A percentile compares a stretch with the other conserved stretches of the same genome.
Evolutionary conservation across 2,113 vertebrate genomes (phyloP).

Genomic region (Chaetodon auriga): DNA sequence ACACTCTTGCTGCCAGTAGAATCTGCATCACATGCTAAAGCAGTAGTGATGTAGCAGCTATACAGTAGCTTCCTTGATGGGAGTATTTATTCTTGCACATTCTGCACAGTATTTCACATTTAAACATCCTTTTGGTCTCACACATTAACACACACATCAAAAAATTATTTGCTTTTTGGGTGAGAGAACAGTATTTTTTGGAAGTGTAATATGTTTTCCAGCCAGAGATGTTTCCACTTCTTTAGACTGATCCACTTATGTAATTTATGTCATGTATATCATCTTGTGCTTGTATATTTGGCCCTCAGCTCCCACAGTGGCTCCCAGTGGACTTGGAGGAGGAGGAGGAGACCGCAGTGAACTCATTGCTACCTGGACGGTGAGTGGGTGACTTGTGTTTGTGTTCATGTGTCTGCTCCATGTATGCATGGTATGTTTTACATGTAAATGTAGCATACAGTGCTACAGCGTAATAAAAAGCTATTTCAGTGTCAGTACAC

Average conservation of each 20-base stretch:
- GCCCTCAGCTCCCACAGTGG: constrained; percentile 91
- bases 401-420: not conserved
- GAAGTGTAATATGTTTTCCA: not conserved
- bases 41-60: too few species aligned
- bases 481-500: not conserved
- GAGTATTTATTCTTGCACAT: not conserved
- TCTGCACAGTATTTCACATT: not conserved
- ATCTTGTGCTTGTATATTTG: constrained; percentile 9
- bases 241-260: not conserved
- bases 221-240: not conserved
- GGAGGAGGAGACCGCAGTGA: constrained; percentile 94
- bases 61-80: not conserved
- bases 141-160: not conserved
- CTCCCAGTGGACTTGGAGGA: constrained; percentile 93
- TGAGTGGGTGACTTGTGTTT: constrained; percentile 75
- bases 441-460: not conserved
- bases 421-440: not conserved
- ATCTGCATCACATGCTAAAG: too few species aligned
- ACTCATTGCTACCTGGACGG: constrained; percentile 95
- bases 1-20: too few species aligned
- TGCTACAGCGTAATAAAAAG: not conserved
- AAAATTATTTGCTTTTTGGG: too few species aligned
- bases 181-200: not conserved
- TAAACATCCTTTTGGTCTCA: too few species aligned
- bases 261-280: constrained; percentile 1